These are phyloP conservation scores for Halcyon leucocephala DNA, from an alignment of 2,797 vertebrate species.

Conservation along the genomic window DNA sequence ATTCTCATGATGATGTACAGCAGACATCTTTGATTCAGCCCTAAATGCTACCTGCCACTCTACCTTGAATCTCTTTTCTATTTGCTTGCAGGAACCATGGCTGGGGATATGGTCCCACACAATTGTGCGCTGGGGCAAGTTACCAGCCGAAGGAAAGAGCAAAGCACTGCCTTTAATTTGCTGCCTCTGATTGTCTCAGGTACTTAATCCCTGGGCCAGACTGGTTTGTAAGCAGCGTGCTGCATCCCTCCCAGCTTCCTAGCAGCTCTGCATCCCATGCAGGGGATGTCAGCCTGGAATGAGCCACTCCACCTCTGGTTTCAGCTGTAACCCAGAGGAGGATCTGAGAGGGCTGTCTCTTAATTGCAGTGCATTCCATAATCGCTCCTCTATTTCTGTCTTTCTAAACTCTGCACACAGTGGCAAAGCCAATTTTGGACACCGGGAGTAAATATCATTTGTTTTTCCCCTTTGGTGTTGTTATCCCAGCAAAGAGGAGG, in stretches of 20 bases:
- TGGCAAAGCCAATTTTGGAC: neutral
- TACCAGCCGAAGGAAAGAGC: neutral
- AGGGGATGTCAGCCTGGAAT: neutral
- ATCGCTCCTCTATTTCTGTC: constrained; percentile 12
- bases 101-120: neutral
- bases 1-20: neutral
- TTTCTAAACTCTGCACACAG: neutral
- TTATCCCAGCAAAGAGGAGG: neutral
- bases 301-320: neutral
- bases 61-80: neutral
- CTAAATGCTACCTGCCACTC: neutral
- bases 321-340: neutral
- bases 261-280: neutral
- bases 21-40: neutral
- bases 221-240: neutral
- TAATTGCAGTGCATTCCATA: neutral
- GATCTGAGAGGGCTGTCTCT: neutral
- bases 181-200: neutral
- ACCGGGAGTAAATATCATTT: neutral
- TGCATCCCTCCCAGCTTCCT: neutral
- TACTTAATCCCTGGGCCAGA: neutral
- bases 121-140: neutral
- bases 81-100: neutral
- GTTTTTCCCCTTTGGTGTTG: constrained; percentile 14
- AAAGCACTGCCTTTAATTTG: neutral